These are phyloP conservation scores for Therioaphis trifolii DNA, from an alignment of 2,888 invertebrate species.

Conservation along the genomic window DNA sequence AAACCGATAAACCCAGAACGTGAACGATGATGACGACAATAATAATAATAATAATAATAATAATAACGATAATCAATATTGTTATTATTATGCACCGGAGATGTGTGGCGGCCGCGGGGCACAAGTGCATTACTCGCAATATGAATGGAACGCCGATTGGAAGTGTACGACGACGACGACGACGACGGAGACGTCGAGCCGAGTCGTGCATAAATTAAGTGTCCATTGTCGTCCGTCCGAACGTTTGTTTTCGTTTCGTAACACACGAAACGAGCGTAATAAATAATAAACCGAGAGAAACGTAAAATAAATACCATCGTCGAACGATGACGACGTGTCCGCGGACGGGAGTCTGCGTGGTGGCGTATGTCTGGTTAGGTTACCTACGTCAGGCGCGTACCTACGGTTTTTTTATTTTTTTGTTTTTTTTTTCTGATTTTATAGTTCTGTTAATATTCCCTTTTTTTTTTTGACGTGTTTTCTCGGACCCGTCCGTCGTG, in stretches of 20 bases:
- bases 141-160: conserved; percentile 9
- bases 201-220: conserved; percentile 18
- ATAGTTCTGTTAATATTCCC: too few species aligned
- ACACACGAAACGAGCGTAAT: neutral
- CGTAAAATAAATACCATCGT: neutral
- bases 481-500: too few species aligned
- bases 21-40: neutral
- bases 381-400: too few species aligned
- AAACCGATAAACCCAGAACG: too few species aligned
- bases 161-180: neutral
- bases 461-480: too few species aligned
- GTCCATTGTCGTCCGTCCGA: neutral
- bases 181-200: neutral
- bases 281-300: neutral
- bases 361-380: too few species aligned
- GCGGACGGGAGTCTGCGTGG: too few species aligned
- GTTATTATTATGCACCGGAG: neutral
- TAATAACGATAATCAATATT: neutral
- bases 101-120: neutral
- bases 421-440: too few species aligned
- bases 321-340: neutral
- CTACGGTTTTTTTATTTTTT: too few species aligned
- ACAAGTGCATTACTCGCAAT: neutral
- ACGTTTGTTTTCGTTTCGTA: conserved; percentile 23
- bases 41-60: neutral